Conservation (phyloP, 2,888 invertebrate species). For the Mythimna vitellina region DNA sequence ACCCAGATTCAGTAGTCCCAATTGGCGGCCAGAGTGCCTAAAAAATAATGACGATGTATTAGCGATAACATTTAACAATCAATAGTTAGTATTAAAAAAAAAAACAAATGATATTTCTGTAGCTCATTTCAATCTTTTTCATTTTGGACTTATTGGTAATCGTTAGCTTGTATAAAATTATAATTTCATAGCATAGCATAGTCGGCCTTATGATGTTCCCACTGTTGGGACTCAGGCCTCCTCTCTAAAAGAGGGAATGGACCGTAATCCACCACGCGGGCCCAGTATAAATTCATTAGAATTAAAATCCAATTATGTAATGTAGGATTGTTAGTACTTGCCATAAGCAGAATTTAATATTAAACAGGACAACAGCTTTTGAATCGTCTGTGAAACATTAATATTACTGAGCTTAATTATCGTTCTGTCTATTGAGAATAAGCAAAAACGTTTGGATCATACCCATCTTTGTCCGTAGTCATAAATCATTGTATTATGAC, state of each 20-base stretch:
- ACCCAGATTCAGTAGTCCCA: background rate
- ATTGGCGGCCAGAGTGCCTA: constrained; percentile 1
- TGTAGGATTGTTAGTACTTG: constrained; percentile 4
- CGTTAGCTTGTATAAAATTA: background rate
- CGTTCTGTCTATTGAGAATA: constrained; percentile 4
- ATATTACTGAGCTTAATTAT: constrained; percentile 20
- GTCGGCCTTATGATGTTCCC: too few species aligned
- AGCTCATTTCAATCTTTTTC: background rate
- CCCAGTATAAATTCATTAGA: too few species aligned
- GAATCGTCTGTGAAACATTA: constrained; percentile 18
- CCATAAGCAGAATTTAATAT: constrained; percentile 27
- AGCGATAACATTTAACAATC: background rate
- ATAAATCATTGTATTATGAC: constrained; percentile 40
- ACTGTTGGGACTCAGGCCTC: too few species aligned
- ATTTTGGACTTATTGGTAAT: background rate
- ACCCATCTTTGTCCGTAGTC: constrained; percentile 21
- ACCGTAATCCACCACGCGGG: too few species aligned
- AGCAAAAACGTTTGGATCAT: constrained; percentile 35
- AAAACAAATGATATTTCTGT: too few species aligned
- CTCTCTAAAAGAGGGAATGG: too few species aligned
- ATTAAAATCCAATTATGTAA: background rate
- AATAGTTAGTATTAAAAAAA: background rate
- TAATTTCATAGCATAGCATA: too few species aligned
- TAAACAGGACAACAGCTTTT: constrained; percentile 7
- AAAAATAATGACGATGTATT: background rate